Percentiles rank a stretch among this genome's conserved stretches.
Evolutionary conservation across 2,113 vertebrate species (phyloP).

Genomic region (Megaleporinus macrocephalus): DNA sequence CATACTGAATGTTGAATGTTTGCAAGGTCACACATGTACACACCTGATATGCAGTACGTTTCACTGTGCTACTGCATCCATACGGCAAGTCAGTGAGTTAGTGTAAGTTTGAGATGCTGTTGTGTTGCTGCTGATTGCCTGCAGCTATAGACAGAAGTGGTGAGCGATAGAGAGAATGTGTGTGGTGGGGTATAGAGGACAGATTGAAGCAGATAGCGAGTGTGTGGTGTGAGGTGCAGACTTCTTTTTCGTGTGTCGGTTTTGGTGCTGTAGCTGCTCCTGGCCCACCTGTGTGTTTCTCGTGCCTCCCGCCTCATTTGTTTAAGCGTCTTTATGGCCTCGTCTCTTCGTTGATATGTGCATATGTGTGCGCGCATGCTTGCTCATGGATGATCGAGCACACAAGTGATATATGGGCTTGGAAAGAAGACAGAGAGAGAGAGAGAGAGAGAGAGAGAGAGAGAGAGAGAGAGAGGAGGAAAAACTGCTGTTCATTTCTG

Average conservation of each 20-base stretch:
- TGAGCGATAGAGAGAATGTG: background rate
- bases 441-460: background rate
- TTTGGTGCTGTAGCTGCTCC: background rate
- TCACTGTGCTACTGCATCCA: too few relatives aligned
- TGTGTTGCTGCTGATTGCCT: background rate
- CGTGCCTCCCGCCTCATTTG: too few relatives aligned
- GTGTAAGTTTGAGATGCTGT: background rate
- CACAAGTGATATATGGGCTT: conserved; percentile 12
- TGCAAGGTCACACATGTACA: too few relatives aligned
- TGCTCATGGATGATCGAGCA: background rate
- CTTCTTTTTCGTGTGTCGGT: background rate
- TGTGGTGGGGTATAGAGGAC: background rate
- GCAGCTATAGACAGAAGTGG: background rate
- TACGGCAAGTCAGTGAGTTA: background rate
- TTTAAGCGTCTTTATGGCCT: background rate
- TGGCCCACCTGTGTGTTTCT: background rate
- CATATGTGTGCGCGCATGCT: background rate
- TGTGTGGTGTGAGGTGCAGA: background rate
- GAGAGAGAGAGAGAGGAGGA: background rate
- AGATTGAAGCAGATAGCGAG: background rate
- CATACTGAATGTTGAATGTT: too few relatives aligned
- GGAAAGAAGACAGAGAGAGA: background rate
- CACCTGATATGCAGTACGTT: too few relatives aligned
- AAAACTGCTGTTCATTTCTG: conserved; percentile 26
- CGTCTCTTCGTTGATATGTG: background rate